Evolutionary conservation across 2,797 vertebrate species (phyloP).

Genomic region (Myripristis jacobus): DNA sequence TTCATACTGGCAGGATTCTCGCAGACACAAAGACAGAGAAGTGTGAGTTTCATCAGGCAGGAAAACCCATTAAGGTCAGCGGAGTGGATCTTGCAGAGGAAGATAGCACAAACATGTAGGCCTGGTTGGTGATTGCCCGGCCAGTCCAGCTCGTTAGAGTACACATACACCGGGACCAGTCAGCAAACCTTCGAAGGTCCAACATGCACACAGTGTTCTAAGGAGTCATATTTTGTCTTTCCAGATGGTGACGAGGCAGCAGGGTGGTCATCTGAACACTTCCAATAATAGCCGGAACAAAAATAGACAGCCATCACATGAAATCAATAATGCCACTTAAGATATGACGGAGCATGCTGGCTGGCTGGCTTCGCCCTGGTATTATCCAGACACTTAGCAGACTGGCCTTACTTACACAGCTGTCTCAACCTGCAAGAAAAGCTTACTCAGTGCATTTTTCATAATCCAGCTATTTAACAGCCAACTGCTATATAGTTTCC

Average conservation of each 20-base stretch:
- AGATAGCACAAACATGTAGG: not conserved
- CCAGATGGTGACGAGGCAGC: slow-evolving; percentile 51
- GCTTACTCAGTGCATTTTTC: not conserved
- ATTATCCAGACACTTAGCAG: slow-evolving; percentile 46
- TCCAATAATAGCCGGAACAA: slow-evolving; percentile 70
- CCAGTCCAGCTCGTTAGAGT: not conserved
- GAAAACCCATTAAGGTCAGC: not conserved
- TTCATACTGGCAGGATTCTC: not conserved
- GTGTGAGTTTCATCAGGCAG: not conserved
- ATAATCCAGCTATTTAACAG: not conserved
- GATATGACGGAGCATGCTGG: slow-evolving; percentile 63
- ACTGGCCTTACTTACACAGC: not conserved
- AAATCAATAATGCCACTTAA: slow-evolving; percentile 81
- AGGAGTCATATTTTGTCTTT: slow-evolving; percentile 53
- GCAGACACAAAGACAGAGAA: not conserved
- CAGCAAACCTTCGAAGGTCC: not conserved
- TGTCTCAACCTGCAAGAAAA: slow-evolving; percentile 34
- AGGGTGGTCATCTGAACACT: slow-evolving; percentile 36
- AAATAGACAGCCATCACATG: slow-evolving; percentile 76
- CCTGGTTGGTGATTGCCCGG: not conserved
- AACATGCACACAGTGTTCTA: slow-evolving; percentile 24
- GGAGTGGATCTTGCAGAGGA: not conserved
- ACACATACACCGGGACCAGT: too few relatives aligned
- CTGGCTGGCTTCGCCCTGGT: slow-evolving; percentile 32
- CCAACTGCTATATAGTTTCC: not conserved